phyloP scores from a whole-genome alignment of 2,113 vertebrate genomes.

The Ophiodon elongatus region DNA sequence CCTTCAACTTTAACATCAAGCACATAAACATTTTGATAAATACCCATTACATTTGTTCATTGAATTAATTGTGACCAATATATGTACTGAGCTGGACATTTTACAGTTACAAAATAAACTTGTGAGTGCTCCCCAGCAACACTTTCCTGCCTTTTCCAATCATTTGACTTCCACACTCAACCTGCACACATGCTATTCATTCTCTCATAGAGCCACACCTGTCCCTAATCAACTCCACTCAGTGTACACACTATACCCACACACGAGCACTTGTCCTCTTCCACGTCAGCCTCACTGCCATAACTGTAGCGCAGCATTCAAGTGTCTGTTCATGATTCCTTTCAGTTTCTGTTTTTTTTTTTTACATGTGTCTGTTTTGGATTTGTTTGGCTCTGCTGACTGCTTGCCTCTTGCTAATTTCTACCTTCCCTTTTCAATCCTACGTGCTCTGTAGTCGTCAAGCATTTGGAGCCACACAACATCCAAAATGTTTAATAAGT shows the following conservation, averaged over 20 bases:
- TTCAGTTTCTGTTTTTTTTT: background rate
- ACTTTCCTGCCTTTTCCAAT: conserved; percentile 1
- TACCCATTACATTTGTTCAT: background rate
- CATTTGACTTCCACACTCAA: conserved; percentile 5
- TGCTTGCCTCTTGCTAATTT: background rate
- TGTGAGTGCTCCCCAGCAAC: background rate
- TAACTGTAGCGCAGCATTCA: rapidly evolving
- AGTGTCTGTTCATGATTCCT: background rate
- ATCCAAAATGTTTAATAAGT: background rate
- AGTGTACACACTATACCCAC: background rate
- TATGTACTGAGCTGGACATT: background rate
- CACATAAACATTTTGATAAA: background rate
- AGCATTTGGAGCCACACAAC: background rate
- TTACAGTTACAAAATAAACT: background rate
- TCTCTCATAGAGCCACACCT: conserved; percentile 13
- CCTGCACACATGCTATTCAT: conserved; percentile 33
- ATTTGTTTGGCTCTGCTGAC: conserved; percentile 4
- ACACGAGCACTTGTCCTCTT: background rate
- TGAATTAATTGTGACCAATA: background rate
- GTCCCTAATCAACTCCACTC: conserved; percentile 4
- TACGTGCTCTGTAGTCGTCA: background rate
- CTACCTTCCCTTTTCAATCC: background rate
- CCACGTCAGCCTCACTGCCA: background rate
- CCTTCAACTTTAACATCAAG: background rate
- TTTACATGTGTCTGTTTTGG: background rate